Conservation (phyloP, 2,888 invertebrate genomes). For the Himalopsyche tibetana region DNA sequence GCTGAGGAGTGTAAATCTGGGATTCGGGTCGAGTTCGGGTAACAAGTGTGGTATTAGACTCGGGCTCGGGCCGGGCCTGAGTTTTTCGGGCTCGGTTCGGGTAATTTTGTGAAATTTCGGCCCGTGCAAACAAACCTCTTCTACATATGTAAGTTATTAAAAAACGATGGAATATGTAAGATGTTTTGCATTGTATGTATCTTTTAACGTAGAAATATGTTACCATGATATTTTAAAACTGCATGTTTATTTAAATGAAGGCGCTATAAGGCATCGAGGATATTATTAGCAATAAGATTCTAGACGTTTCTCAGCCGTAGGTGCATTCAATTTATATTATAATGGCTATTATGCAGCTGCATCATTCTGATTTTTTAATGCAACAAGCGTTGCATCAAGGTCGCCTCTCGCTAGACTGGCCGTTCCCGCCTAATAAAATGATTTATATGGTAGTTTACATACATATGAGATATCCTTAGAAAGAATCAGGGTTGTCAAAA, state of each 20-base stretch:
- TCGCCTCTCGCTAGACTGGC: conserved; percentile 13
- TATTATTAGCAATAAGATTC: background rate
- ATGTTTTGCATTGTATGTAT: no score
- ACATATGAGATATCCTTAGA: conserved; percentile 11
- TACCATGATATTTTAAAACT: no score
- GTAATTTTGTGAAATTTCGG: no score
- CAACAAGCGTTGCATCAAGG: conserved; percentile 15
- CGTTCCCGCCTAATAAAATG: conserved; percentile 48
- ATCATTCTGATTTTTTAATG: conserved; percentile 38
- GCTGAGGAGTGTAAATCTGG: no score
- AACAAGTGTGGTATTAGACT: no score
- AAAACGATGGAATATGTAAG: no score
- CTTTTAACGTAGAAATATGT: no score
- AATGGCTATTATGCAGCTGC: conserved; percentile 28
- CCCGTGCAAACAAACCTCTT: no score
- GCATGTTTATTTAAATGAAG: background rate
- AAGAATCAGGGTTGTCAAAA: background rate
- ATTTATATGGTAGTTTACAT: conserved; percentile 36
- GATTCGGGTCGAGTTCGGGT: no score
- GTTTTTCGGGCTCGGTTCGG: no score
- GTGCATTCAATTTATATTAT: conserved; percentile 42
- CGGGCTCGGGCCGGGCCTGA: no score
- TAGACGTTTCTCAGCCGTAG: conserved; percentile 10
- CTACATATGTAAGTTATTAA: no score
- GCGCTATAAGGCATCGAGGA: background rate